A percentile compares a stretch with the other conserved stretches of the same genome.
phyloP scores from a whole-genome alignment of 2,113 vertebrate species.

The Aegotheles bennettii region DNA sequence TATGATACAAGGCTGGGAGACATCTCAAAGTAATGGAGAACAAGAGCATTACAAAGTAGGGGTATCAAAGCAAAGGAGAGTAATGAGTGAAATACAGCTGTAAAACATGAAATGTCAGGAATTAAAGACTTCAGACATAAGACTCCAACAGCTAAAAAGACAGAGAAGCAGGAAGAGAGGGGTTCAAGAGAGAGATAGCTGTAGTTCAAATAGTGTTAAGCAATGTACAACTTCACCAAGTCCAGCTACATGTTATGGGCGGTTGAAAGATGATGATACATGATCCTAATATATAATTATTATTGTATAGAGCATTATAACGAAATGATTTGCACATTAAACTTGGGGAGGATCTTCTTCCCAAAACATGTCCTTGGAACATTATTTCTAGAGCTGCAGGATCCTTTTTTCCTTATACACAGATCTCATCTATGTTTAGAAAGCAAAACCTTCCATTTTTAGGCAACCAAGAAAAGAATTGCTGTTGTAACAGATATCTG shows the following conservation, averaged over 20 bases:
- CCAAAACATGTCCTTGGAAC: not conserved
- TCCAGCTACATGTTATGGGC: rapidly evolving
- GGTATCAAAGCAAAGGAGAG: not conserved
- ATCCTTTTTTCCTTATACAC: not conserved
- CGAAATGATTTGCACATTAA: not conserved
- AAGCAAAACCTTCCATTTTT: not conserved
- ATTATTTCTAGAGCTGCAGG: not conserved
- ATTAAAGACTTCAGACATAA: not conserved
- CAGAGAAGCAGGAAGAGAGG: not conserved
- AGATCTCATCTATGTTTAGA: not conserved
- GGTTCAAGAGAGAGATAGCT: not conserved
- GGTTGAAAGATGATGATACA: not conserved
- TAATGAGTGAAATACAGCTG: not conserved
- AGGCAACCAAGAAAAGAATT: not conserved
- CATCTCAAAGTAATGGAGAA: not conserved
- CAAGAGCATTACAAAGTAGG: not conserved
- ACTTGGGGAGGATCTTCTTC: not conserved
- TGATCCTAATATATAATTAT: not conserved
- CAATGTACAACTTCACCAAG: not conserved
- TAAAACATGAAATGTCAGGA: not conserved
- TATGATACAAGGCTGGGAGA: not conserved
- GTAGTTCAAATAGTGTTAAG: not conserved
- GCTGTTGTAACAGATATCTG: not conserved
- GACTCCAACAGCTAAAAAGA: not conserved
- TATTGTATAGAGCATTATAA: no score